Evolutionary conservation across 2,113 vertebrate species (phyloP), one percentile per base, ranked within the genome.

Genomic region (Montifringilla adamsi): DNA sequence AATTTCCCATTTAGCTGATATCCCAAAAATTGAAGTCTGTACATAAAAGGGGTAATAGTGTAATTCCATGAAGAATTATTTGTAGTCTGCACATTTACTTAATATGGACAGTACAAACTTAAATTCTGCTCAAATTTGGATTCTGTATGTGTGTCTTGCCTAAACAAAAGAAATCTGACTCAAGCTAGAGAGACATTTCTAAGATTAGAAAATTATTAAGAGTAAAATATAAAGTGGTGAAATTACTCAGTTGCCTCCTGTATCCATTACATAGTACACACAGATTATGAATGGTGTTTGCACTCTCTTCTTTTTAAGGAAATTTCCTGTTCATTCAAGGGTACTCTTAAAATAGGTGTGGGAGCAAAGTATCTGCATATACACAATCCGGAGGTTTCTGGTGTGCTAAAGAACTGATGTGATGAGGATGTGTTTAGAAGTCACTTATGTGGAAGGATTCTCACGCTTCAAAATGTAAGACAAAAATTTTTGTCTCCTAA

Each of bases 391-490:
- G 19, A 68, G 21, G 30, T 39, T 87, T 73, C 60, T 77, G 22
- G 11, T 77, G 24, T 59, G 31, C 37, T 82, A 62, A 74, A 69
- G 46, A 84, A 41, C 4, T 5, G 20, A 18, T n/a, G 26, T 37
- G 28, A 24, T 35, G 8, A 13, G 30, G 7, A 10, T 53, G 15
- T 23, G 1, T 44, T 76, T 60, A 52, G n/a, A 63, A 84, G 53
- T 24, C 41, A 49, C 2, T 27, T 17, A 24, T 35, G 5, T 60
- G n/a, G 13, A 35, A 60, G 41, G 10, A 16, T 35, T 64, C n/a
- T 11, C 19, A 22, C 1, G 0, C 23, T 63, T 68, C 37, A 76
- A 63, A 86, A 66, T 28, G 23, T 30, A 10, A 0, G 0, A 28
- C 12, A 47, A 44, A 4, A 1, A 8, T 43, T 81, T 73, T 74